A percentile compares a stretch with the other conserved stretches of the same genome.
Evolutionary conservation across 64 coral and sea anemone species (phyloP).

Genomic region (Trachythela sp.): DNA sequence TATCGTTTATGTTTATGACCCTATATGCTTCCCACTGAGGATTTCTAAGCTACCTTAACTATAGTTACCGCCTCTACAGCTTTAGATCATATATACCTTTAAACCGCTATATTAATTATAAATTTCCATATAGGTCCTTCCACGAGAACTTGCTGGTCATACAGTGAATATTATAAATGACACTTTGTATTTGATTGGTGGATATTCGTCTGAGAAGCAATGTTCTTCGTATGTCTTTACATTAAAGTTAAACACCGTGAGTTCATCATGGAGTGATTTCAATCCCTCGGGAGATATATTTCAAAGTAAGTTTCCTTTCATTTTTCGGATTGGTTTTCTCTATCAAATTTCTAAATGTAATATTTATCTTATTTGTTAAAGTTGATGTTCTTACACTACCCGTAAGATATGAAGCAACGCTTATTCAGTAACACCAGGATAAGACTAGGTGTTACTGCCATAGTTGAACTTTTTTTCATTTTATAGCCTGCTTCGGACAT

Average conservation of each 20-base stretch:
- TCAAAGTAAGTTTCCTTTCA: slow-evolving; percentile 41
- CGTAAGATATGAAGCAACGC: too few relatives aligned
- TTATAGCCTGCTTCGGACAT: slow-evolving; percentile 80
- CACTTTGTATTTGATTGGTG: slow-evolving; percentile 73
- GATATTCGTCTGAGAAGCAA: slow-evolving; percentile 56
- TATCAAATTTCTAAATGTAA: too few relatives aligned
- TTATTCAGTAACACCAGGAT: too few relatives aligned
- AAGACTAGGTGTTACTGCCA: too few relatives aligned
- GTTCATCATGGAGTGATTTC: slow-evolving; percentile 37
- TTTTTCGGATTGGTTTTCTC: not conserved
- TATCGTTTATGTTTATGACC: too few relatives aligned
- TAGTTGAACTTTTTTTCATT: not conserved
- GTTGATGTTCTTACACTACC: too few relatives aligned
- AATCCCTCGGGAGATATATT: slow-evolving; percentile 14
- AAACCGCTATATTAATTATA: not conserved
- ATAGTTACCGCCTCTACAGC: too few relatives aligned
- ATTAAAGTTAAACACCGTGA: slow-evolving; percentile 43
- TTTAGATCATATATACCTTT: too few relatives aligned
- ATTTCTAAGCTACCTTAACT: too few relatives aligned
- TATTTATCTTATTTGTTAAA: too few relatives aligned
- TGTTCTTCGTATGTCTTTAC: slow-evolving; percentile 42
- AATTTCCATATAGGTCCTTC: not conserved
- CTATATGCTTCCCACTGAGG: too few relatives aligned
- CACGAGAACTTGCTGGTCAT: slow-evolving; percentile 64
- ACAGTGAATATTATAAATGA: slow-evolving; percentile 54